These are phyloP conservation scores for Steinernema carpocapsae DNA, from an alignment of 2,888 invertebrate genomes.

Conservation along the genomic window DNA sequence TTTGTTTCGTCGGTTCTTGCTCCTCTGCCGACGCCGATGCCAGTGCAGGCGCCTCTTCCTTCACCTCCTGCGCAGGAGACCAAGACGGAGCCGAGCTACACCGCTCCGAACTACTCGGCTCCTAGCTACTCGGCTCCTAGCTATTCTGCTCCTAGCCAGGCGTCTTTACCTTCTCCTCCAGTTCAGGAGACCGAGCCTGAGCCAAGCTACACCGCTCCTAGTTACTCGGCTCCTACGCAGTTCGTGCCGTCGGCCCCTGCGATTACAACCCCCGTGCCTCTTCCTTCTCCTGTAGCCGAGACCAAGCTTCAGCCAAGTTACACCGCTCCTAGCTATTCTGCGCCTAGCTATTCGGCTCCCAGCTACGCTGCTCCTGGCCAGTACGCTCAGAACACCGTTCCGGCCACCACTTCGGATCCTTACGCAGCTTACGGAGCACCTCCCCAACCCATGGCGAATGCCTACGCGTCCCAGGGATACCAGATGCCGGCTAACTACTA, in stretches of 20 bases:
- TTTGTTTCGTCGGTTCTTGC: constrained; percentile 27
- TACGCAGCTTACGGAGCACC: constrained; percentile 54
- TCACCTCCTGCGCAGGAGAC: not conserved
- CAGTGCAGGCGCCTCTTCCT: not conserved
- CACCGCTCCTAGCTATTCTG: not conserved
- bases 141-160: not conserved
- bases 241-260: not conserved
- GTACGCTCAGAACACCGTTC: not conserved
- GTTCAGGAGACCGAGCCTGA: no score
- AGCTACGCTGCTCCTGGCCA: not conserved
- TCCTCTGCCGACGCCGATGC: not conserved
- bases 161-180: not conserved
- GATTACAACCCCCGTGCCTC: not conserved
- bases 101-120: not conserved
- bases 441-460: constrained; percentile 37
- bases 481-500: constrained; percentile 20
- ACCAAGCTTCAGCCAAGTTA: not conserved
- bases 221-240: not conserved
- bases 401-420: constrained; percentile 47
- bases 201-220: not conserved
- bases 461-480: not conserved
- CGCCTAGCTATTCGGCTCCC: constrained; percentile 30
- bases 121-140: not conserved
- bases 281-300: constrained; percentile 21
- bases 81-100: not conserved